Conservation (phyloP, 2,888 invertebrate species). For the Hirudinaria manillensis region DNA sequence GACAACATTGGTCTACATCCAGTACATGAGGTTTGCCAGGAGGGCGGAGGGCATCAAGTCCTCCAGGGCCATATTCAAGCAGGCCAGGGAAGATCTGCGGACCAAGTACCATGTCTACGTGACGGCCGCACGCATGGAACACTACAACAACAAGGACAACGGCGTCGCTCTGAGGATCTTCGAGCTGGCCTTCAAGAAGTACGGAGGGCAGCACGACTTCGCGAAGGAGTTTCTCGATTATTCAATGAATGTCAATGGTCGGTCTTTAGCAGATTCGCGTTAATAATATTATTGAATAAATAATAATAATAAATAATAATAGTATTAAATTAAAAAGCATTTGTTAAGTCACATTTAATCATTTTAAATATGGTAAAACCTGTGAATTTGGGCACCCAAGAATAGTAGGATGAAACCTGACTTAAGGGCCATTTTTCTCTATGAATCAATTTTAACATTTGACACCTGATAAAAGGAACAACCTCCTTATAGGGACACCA, state of each 20-base stretch:
- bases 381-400: no score
- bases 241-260: slow-evolving; percentile 84
- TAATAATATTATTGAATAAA: no score
- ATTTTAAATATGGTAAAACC: no score
- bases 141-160: slow-evolving; percentile 82
- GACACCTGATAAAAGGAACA: no score
- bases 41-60: slow-evolving; percentile 96
- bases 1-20: slow-evolving; percentile 92
- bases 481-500: no score
- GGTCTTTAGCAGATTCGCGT: slow-evolving; percentile 26
- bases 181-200: slow-evolving; percentile 93
- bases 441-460: no score
- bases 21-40: slow-evolving; percentile 97
- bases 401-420: no score
- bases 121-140: slow-evolving; percentile 95
- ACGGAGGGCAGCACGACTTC: slow-evolving; percentile 87
- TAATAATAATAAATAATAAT: no score
- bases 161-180: slow-evolving; percentile 60
- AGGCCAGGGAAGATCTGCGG: slow-evolving; percentile 79
- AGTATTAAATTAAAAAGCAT: no score
- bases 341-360: no score
- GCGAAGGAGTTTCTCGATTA: slow-evolving; percentile 93
- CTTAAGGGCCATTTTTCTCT: no score
- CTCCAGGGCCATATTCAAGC: slow-evolving; percentile 86
- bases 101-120: slow-evolving; percentile 89